Evolutionary conservation across 2,113 vertebrate genomes (phyloP).

Genomic region (Indicator maculatus): DNA sequence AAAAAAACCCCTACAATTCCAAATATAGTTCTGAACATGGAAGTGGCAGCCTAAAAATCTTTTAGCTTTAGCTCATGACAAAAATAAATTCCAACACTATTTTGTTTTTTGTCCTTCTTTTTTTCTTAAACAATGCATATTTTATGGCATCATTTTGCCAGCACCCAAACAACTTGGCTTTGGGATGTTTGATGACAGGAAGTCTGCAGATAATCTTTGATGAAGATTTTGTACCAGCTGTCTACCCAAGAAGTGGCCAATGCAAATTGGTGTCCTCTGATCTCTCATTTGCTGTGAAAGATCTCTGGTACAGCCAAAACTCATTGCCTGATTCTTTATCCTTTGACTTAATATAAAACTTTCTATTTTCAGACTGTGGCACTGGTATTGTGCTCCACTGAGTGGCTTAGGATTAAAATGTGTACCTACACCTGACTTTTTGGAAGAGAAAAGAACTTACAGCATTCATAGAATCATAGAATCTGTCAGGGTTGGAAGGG

Average conservation of each 20-base stretch:
- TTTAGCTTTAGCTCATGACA: not conserved
- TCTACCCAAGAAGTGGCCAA: not conserved
- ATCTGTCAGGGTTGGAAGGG: too few relatives aligned
- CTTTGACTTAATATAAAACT: not conserved
- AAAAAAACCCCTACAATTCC: not conserved
- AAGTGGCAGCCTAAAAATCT: not conserved
- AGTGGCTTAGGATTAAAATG: not conserved
- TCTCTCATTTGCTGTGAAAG: not conserved
- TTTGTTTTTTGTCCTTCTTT: not conserved
- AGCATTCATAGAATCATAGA: not conserved
- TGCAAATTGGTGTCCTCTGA: not conserved
- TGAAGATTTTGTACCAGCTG: not conserved
- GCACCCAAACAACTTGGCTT: not conserved
- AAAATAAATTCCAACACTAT: not conserved
- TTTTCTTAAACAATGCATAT: not conserved
- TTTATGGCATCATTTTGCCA: not conserved
- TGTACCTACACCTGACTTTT: not conserved
- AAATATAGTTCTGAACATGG: not conserved
- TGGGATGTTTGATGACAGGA: not conserved
- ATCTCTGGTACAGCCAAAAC: not conserved
- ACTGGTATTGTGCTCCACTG: not conserved
- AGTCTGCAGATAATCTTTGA: accelerated
- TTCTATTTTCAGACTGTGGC: not conserved
- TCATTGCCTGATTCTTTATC: not conserved
- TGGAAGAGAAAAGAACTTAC: not conserved